Evolutionary conservation across 2,797 vertebrate species (phyloP).

Genomic region (Periparus ater): DNA sequence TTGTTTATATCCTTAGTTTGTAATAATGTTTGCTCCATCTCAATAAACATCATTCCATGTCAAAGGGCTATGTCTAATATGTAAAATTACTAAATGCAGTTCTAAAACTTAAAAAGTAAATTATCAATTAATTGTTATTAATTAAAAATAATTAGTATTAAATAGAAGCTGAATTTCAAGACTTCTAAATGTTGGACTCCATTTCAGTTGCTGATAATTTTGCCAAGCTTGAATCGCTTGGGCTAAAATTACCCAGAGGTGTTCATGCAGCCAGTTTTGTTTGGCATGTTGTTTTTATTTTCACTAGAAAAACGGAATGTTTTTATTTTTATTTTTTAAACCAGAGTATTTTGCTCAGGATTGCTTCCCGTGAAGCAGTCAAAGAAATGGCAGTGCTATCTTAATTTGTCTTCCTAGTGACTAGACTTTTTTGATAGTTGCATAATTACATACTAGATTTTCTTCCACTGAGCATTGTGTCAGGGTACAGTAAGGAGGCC

Average conservation of each 20-base stretch:
- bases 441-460: background rate
- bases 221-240: background rate
- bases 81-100: background rate
- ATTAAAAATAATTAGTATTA: background rate
- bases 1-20: background rate
- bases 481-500: background rate
- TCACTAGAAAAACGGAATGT: background rate
- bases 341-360: background rate
- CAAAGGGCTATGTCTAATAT: background rate
- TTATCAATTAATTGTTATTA: background rate
- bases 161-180: background rate
- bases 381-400: background rate
- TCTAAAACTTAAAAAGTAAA: background rate
- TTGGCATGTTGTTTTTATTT: background rate
- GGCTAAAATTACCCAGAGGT: background rate
- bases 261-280: background rate
- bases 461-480: background rate
- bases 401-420: background rate
- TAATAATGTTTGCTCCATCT: background rate
- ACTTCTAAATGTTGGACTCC: background rate
- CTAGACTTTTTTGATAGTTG: background rate
- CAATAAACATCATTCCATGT: background rate
- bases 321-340: background rate
- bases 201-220: background rate
- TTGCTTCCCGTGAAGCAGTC: background rate